These are phyloP conservation scores for Turnix velox DNA, from an alignment of 2,113 vertebrate genomes.

Conservation along the genomic window DNA sequence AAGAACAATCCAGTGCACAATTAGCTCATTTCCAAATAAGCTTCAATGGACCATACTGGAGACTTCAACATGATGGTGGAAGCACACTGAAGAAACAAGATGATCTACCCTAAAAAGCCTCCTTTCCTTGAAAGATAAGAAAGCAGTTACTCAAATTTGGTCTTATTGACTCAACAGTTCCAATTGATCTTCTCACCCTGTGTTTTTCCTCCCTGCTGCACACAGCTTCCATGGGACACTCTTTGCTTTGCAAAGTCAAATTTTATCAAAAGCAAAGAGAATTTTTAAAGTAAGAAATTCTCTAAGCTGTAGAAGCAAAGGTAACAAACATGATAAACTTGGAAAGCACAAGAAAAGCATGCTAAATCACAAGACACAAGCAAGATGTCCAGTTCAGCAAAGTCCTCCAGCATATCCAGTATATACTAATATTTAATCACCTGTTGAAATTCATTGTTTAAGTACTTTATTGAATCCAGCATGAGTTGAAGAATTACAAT, in stretches of 20 bases:
- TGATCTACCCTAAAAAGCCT: not conserved
- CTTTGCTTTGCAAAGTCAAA: not conserved
- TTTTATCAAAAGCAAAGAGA: not conserved
- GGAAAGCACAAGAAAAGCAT: not conserved
- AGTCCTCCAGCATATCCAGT: not conserved
- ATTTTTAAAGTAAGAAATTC: not conserved
- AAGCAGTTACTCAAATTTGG: not conserved
- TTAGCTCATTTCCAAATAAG: not conserved
- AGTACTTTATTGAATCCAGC: not conserved
- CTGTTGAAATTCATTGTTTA: not conserved
- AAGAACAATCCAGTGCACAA: not conserved
- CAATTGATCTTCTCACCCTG: not conserved
- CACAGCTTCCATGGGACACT: not conserved
- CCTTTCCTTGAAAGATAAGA: not conserved
- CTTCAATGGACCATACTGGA: not conserved
- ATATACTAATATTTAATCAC: not conserved
- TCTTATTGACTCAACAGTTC: not conserved
- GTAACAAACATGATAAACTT: not conserved
- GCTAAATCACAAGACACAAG: not conserved
- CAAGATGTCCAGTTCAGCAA: not conserved
- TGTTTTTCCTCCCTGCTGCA: not conserved
- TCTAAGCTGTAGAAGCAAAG: not conserved
- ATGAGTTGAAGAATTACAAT: not conserved
- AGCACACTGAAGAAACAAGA: not conserved
- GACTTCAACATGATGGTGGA: not conserved